Conservation (phyloP, 2,797 vertebrate genomes). For the Propithecus deckenii region DNA sequence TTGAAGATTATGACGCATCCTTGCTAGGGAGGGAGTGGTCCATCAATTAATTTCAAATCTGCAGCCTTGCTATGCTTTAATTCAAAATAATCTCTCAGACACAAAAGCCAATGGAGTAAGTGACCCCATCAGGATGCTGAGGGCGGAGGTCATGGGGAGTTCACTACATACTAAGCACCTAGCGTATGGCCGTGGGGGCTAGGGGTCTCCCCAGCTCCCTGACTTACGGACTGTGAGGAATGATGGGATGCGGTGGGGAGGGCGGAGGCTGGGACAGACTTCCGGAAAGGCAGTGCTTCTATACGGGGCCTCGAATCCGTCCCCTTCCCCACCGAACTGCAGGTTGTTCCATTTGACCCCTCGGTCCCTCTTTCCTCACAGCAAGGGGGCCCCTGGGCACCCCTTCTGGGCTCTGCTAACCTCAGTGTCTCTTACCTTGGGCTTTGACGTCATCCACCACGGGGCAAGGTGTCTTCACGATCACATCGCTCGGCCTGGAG, state of each 20-base stretch:
- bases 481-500: conserved; percentile 95
- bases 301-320: too few species aligned
- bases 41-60: neutral
- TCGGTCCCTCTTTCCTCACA: accelerated
- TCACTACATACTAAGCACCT: accelerated
- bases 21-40: neutral
- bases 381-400: neutral
- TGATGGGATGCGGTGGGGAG: accelerated
- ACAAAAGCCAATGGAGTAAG: neutral
- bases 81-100: neutral
- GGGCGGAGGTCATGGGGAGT: neutral
- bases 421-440: conserved; percentile 89
- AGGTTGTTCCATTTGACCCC: too few species aligned
- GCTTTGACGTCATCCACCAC: conserved; percentile 99
- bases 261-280: neutral
- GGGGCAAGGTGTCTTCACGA: conserved; percentile 96
- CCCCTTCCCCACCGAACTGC: too few species aligned
- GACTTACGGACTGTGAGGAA: accelerated
- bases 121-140: accelerated
- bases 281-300: too few species aligned
- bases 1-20: neutral
- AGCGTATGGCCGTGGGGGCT: accelerated
- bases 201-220: accelerated
- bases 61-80: neutral
- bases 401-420: neutral